Conservation (phyloP, 2,113 vertebrate species). For the Narcine bancroftii region DNA sequence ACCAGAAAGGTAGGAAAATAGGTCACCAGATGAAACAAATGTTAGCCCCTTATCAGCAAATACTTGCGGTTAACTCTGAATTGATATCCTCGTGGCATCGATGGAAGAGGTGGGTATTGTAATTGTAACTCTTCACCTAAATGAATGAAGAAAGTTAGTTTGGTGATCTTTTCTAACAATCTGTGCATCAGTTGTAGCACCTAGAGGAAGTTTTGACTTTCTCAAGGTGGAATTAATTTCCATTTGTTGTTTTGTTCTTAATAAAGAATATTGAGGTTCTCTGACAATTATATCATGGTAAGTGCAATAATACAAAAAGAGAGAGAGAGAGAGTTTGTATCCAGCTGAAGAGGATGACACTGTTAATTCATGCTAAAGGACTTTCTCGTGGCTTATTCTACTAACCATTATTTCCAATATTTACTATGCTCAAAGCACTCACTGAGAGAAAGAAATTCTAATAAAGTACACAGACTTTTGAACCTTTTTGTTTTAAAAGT, state of each 20-base stretch:
- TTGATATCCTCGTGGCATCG: not conserved
- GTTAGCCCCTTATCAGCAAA: not conserved
- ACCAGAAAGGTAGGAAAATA: not conserved
- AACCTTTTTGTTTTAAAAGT: too few relatives aligned
- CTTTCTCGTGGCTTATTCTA: not conserved
- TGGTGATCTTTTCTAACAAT: not conserved
- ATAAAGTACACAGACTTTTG: not conserved
- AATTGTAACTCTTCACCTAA: not conserved
- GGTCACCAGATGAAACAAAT: not conserved
- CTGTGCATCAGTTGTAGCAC: not conserved
- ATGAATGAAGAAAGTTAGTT: not conserved
- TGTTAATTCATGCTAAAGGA: not conserved
- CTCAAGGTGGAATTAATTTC: constrained; percentile 5
- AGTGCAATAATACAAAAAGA: not conserved
- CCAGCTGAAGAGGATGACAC: not conserved
- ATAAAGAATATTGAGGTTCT: not conserved
- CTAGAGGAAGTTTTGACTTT: not conserved
- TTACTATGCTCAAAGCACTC: not conserved
- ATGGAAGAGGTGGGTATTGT: not conserved
- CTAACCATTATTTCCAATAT: not conserved
- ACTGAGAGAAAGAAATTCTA: not conserved
- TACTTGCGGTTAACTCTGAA: not conserved
- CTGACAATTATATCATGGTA: not conserved
- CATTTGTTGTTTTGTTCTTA: not conserved
- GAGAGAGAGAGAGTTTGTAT: not conserved